Conservation (phyloP, 2,797 vertebrate genomes). For the Lagodon rhomboides region DNA sequence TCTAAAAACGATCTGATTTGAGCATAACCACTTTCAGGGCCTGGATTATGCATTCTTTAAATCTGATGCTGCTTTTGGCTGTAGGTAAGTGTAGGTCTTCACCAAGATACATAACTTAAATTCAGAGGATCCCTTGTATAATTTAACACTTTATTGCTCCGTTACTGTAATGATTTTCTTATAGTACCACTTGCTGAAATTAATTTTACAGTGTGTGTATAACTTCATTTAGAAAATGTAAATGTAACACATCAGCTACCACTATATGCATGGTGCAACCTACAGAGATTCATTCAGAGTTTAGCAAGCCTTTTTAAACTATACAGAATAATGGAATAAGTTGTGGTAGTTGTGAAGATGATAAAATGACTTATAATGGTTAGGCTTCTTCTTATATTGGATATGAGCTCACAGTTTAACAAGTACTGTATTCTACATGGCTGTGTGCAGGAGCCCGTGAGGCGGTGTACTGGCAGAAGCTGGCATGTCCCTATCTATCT, state of each 20-base stretch:
- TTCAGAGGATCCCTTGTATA: not conserved
- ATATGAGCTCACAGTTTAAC: not conserved
- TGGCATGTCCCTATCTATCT: slow-evolving; percentile 55
- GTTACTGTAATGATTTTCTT: not conserved
- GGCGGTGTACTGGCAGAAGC: slow-evolving; percentile 34
- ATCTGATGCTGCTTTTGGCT: slow-evolving; percentile 22
- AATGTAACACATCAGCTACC: not conserved
- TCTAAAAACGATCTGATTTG: not conserved
- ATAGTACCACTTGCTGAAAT: not conserved
- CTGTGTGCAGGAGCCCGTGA: slow-evolving; percentile 46
- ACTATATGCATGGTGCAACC: not conserved
- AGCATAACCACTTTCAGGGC: not conserved
- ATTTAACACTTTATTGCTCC: not conserved
- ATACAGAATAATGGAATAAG: not conserved
- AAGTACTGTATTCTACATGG: not conserved
- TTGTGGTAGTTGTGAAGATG: not conserved
- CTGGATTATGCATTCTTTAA: slow-evolving; percentile 30
- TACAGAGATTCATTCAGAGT: too few relatives aligned
- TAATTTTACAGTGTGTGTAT: not conserved
- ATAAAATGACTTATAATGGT: too few relatives aligned
- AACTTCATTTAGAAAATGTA: not conserved
- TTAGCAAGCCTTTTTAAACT: too few relatives aligned
- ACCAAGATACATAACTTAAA: not conserved
- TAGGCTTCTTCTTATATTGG: not conserved
- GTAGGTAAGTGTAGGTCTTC: slow-evolving; percentile 26